phyloP scores from a whole-genome alignment of 2,888 invertebrate species.

The Acanthosepion pharaonis region DNA sequence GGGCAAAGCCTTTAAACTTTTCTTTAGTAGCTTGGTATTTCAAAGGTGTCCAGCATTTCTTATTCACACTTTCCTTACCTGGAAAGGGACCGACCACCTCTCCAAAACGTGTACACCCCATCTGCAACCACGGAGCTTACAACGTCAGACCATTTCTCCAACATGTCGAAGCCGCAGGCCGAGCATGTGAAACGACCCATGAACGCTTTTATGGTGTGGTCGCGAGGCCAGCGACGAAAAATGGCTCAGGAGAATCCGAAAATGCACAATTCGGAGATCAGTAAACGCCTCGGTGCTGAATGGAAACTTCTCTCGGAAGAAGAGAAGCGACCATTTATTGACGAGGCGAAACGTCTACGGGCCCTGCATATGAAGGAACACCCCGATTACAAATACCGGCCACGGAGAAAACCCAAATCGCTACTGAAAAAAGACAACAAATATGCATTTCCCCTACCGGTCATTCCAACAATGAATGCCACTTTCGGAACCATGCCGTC shows the following conservation, averaged over 20 bases:
- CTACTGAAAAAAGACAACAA: slow-evolving; percentile 89
- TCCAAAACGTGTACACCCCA: slow-evolving; percentile 25
- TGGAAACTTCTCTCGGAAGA: slow-evolving; percentile 96
- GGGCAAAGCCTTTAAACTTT: background rate
- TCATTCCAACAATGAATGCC: slow-evolving; percentile 65
- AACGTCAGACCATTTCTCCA: slow-evolving; percentile 41
- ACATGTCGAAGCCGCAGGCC: slow-evolving; percentile 50
- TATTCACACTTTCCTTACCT: slow-evolving; percentile 37
- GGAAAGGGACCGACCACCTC: slow-evolving; percentile 1
- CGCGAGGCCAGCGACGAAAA: slow-evolving; percentile 94
- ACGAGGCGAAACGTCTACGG: slow-evolving; percentile 95
- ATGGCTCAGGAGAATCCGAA: slow-evolving; percentile 99
- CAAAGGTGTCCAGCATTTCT: slow-evolving; percentile 15
- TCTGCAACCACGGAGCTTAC: slow-evolving; percentile 41
- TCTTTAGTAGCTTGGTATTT: slow-evolving; percentile 21
- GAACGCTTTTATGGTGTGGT: slow-evolving; percentile 99
- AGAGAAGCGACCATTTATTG: slow-evolving; percentile 98
- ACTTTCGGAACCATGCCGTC: slow-evolving; percentile 55
- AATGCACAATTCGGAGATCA: slow-evolving; percentile 99
- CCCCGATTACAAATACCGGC: slow-evolving; percentile 98
- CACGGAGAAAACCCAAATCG: slow-evolving; percentile 93
- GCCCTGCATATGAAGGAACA: slow-evolving; percentile 99
- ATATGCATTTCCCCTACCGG: slow-evolving; percentile 70
- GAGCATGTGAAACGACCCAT: slow-evolving; percentile 96
- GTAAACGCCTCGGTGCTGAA: slow-evolving; percentile 96